These are phyloP conservation scores for Pseudochirops corinnae DNA, from an alignment of 2,797 vertebrate species.

Conservation along the genomic window DNA sequence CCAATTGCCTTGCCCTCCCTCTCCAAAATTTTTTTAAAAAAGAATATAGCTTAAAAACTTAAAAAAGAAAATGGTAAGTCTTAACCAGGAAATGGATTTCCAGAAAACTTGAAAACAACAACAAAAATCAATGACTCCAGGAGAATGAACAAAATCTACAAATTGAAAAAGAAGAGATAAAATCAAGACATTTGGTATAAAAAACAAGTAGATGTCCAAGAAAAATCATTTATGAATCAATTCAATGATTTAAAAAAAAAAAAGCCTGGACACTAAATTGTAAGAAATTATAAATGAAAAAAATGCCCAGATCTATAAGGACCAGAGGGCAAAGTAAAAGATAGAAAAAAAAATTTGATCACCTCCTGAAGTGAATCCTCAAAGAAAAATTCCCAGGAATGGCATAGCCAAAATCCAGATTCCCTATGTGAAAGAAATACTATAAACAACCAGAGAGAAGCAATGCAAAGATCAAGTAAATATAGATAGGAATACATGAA, in stretches of 20 bases:
- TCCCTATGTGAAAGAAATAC: background rate
- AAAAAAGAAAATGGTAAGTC: background rate
- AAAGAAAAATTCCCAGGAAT: background rate
- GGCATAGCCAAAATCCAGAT: background rate
- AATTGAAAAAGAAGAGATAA: background rate
- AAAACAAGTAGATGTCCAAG: background rate
- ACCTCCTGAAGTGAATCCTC: background rate
- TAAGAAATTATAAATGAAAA: background rate
- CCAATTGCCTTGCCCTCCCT: too few species aligned
- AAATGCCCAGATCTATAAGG: background rate
- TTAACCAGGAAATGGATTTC: background rate
- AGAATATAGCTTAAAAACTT: background rate
- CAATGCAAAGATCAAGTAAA: background rate
- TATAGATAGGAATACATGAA: background rate
- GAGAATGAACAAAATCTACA: background rate
- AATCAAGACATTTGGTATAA: background rate
- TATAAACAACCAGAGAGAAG: background rate
- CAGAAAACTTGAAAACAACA: background rate
- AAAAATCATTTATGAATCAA: background rate
- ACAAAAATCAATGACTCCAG: background rate
- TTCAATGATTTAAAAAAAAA: background rate
- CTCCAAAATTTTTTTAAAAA: too few species aligned
- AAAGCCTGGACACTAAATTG: background rate
- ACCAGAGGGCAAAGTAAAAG: background rate
- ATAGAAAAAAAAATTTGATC: background rate